These are phyloP conservation scores for Gnathonemus echidnorhynchus DNA, from an alignment of 2,113 vertebrate species.

Conservation along the genomic window DNA sequence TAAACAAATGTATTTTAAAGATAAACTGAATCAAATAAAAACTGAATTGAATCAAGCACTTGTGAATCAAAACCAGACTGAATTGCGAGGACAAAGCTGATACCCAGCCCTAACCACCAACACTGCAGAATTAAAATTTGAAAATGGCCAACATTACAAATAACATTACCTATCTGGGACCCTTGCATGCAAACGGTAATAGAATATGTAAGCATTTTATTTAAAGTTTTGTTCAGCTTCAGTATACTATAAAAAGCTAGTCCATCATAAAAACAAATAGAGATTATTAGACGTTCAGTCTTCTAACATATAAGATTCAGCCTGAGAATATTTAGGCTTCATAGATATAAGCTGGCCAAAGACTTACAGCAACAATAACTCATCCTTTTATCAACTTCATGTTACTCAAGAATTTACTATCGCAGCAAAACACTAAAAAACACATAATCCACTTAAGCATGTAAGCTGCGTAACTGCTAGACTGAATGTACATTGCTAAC, in stretches of 20 bases:
- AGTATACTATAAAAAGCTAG: neutral
- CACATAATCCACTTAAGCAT: neutral
- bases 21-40: neutral
- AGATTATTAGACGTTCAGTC: neutral
- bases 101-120: neutral
- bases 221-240: neutral
- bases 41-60: neutral
- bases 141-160: neutral
- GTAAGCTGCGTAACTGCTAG: neutral
- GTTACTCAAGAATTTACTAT: neutral
- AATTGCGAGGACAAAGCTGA: neutral
- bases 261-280: neutral
- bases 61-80: neutral
- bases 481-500: neutral
- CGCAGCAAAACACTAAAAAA: neutral
- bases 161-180: neutral
- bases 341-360: neutral
- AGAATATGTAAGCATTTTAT: neutral
- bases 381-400: neutral
- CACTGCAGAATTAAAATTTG: neutral
- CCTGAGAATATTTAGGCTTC: neutral
- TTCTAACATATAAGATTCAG: neutral
- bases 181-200: neutral
- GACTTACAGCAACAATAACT: neutral
- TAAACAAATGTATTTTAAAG: neutral